These are phyloP conservation scores for Enteromius paludinosus DNA, from an alignment of 2,797 vertebrate species.

Conservation along the genomic window DNA sequence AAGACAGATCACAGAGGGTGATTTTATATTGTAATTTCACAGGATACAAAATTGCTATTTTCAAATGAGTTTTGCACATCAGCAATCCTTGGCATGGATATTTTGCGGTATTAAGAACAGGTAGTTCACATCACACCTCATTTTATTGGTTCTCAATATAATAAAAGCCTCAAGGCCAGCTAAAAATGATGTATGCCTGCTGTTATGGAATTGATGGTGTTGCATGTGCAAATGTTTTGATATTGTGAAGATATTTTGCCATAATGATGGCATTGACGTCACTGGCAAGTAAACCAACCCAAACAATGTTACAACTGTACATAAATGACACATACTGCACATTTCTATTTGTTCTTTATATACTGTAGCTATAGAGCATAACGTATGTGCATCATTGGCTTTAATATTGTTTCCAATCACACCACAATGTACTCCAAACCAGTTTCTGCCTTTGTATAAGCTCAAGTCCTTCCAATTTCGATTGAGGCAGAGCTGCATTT, in stretches of 20 bases:
- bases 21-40: slow-evolving; percentile 19
- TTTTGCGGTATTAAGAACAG: slow-evolving; percentile 17
- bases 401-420: background rate
- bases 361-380: background rate
- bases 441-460: background rate
- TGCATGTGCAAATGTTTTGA: background rate
- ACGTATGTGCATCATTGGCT: background rate
- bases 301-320: slow-evolving; percentile 7
- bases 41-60: slow-evolving; percentile 39
- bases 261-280: background rate
- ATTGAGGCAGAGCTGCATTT: background rate
- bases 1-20: background rate
- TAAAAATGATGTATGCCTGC: background rate
- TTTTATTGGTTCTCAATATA: slow-evolving; percentile 19
- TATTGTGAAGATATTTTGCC: background rate
- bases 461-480: background rate
- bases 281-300: background rate
- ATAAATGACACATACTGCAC: background rate
- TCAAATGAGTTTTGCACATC: slow-evolving; percentile 29
- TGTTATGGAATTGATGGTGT: background rate
- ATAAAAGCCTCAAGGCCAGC: slow-evolving; percentile 14
- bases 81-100: slow-evolving; percentile 38
- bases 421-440: background rate
- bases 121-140: slow-evolving; percentile 29
- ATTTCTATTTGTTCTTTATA: background rate